Conservation (phyloP, 2,113 vertebrate species). For the Rana temporaria region DNA sequence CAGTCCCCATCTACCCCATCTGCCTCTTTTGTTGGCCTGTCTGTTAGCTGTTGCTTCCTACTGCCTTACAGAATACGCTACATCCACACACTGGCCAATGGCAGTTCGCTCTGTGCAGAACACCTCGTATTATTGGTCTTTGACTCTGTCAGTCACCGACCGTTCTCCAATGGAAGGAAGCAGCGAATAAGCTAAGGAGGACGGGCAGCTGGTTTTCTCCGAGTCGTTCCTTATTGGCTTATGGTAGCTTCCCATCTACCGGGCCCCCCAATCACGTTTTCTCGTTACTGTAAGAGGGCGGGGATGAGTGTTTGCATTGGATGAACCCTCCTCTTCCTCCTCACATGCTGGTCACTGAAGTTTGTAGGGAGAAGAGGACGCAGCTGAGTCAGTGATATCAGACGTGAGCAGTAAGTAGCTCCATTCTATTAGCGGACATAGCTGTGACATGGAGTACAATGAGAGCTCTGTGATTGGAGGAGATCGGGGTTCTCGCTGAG, state of each 20-base stretch:
- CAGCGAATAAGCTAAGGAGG: not conserved
- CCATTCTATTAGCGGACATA: not conserved
- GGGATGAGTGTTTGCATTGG: not conserved
- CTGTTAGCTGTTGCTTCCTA: constrained; percentile 27
- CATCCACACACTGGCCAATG: not conserved
- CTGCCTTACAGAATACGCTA: not conserved
- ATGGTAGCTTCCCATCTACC: not conserved
- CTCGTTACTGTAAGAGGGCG: not conserved
- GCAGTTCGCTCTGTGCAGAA: not conserved
- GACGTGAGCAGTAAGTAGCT: not conserved
- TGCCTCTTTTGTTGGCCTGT: constrained; percentile 2
- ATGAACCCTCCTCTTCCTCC: not conserved
- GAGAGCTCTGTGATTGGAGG: too few species aligned
- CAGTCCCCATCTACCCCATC: constrained; percentile 17
- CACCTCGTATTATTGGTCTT: not conserved
- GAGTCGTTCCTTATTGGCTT: not conserved
- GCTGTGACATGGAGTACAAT: too few species aligned
- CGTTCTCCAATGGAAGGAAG: not conserved
- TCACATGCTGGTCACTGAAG: not conserved
- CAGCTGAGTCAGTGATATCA: not conserved
- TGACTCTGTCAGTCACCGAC: not conserved
- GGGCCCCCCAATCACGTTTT: not conserved
- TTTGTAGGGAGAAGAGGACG: not conserved
- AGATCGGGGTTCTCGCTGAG: too few species aligned
- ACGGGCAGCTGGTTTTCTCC: not conserved